Conservation (phyloP, 30 jellyfish, hydroid and myxozoan genomes). For the Phacellophora camtschatica region DNA sequence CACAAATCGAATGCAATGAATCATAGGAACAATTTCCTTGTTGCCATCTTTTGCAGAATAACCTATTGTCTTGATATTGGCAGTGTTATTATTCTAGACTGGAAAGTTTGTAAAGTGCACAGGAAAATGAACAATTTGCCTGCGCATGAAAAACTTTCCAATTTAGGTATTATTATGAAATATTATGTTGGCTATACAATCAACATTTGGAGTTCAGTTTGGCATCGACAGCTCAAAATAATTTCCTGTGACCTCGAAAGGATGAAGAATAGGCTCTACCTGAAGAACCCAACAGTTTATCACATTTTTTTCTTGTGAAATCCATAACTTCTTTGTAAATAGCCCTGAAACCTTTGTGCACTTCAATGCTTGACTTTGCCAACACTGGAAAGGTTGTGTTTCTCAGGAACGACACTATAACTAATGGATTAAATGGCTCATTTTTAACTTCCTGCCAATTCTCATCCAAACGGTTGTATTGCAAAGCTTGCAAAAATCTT, state of each 20-base stretch:
- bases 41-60: no score
- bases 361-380: neutral
- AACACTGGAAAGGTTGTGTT: constrained; percentile 49
- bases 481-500: constrained; percentile 15
- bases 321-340: constrained; percentile 10
- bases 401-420: neutral
- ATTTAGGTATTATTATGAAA: no score
- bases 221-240: no score
- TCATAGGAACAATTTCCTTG: no score
- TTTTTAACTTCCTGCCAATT: constrained; percentile 34
- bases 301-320: constrained; percentile 49
- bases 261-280: neutral
- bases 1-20: no score
- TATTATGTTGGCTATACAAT: no score
- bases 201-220: no score
- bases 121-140: neutral
- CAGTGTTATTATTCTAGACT: no score
- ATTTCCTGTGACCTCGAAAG: no score
- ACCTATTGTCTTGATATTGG: no score
- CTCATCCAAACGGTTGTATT: constrained; percentile 5
- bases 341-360: neutral
- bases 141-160: neutral
- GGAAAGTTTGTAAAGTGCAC: no score
- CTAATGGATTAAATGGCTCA: constrained; percentile 29
- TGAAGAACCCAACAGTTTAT: constrained; percentile 25